A percentile compares a stretch with the other conserved stretches of the same genome.
phyloP scores from a whole-genome alignment of 2,113 vertebrate species.

The Rhizomys pruinosus region DNA sequence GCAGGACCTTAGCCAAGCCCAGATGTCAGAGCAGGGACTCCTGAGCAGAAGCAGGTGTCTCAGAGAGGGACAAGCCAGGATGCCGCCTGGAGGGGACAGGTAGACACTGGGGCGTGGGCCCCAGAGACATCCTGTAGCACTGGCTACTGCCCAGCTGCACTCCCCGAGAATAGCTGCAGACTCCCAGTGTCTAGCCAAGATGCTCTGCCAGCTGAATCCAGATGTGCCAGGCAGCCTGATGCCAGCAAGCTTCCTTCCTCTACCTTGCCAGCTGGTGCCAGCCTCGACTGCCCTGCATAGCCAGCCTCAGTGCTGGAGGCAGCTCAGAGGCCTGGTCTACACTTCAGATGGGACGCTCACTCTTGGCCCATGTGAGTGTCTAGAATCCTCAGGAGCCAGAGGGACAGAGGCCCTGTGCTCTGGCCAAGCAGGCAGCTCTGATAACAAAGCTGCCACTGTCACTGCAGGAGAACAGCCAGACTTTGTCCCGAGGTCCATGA shows the following conservation, averaged over 20 bases:
- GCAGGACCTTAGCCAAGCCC: conserved; percentile 16
- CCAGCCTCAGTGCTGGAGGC: neutral
- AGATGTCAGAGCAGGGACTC: neutral
- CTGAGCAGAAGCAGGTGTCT: neutral
- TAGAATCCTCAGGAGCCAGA: neutral
- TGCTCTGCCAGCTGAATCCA: neutral
- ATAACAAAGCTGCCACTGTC: too few relatives aligned
- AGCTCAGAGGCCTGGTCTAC: too few relatives aligned
- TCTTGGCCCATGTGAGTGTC: neutral
- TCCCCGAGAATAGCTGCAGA: neutral
- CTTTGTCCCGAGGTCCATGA: neutral
- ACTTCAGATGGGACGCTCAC: fast-evolving
- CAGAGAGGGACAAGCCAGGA: neutral
- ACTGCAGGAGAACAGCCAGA: neutral
- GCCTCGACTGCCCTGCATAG: neutral
- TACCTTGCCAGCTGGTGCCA: neutral
- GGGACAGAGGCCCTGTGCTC: neutral
- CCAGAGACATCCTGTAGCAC: neutral
- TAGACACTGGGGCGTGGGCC: neutral
- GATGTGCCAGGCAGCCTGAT: neutral
- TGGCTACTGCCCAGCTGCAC: neutral
- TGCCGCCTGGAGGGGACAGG: neutral
- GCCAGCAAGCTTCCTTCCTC: neutral
- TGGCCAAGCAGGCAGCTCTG: fast-evolving
- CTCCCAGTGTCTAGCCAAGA: neutral